phyloP scores from a whole-genome alignment of 2,797 vertebrate genomes.

The Hybognathus amarus region DNA sequence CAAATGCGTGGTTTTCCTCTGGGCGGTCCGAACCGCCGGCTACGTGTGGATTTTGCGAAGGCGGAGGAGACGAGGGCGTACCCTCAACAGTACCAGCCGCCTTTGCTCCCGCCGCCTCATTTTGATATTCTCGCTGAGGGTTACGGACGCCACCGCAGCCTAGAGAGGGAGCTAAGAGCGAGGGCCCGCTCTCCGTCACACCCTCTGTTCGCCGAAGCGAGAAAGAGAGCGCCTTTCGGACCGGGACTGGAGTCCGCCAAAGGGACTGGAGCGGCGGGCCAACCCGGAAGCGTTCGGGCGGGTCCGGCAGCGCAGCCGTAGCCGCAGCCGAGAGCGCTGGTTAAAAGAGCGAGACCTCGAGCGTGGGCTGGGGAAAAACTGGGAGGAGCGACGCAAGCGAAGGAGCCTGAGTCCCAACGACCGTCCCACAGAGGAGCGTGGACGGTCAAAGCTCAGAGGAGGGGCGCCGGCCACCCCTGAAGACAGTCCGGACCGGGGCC shows the following conservation, averaged over 20 bases:
- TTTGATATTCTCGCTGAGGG: conserved; percentile 87
- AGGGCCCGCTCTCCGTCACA: conserved; percentile 87
- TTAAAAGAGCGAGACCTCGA: conserved; percentile 81
- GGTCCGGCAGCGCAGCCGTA: conserved; percentile 84
- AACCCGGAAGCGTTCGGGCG: conserved; percentile 85
- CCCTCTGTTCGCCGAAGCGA: conserved; percentile 82
- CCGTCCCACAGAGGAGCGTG: conserved; percentile 78
- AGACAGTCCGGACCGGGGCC: conserved; percentile 85
- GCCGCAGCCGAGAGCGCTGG: conserved; percentile 92
- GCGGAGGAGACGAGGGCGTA: conserved; percentile 90
- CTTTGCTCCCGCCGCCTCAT: conserved; percentile 81
- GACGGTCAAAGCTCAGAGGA: conserved; percentile 76
- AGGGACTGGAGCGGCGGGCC: conserved; percentile 83
- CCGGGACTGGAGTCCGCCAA: conserved; percentile 87
- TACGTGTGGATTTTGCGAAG: conserved; percentile 96
- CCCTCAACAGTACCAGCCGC: conserved; percentile 85
- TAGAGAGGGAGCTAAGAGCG: conserved; percentile 88
- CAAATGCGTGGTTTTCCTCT: conserved; percentile 97
- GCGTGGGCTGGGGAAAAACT: conserved; percentile 72
- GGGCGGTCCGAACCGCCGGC: conserved; percentile 87
- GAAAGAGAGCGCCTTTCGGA: conserved; percentile 85
- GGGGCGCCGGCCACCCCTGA: conserved; percentile 80
- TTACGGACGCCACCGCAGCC: conserved; percentile 85
- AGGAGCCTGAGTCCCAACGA: conserved; percentile 80
- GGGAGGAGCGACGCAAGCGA: conserved; percentile 85